Evolutionary conservation across 2,888 invertebrate genomes (phyloP).

Genomic region (Fabriciana adippe): DNA sequence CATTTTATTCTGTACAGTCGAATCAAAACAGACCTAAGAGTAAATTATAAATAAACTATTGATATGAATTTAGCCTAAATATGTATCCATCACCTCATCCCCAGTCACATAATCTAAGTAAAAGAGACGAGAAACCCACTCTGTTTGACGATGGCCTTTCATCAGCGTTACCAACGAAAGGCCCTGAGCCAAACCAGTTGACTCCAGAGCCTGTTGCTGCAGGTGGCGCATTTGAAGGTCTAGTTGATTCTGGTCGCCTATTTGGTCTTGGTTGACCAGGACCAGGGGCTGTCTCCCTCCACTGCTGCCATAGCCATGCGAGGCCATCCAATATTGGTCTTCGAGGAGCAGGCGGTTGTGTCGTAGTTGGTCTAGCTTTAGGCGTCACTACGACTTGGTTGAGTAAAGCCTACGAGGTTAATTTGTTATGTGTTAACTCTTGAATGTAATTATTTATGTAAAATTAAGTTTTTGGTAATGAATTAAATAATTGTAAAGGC

Average conservation of each 20-base stretch:
- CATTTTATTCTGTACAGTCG: slow-evolving; percentile 33
- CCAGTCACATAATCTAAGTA: slow-evolving; percentile 75
- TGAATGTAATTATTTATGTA: neutral
- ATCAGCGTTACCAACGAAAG: slow-evolving; percentile 76
- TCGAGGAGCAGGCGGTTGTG: slow-evolving; percentile 69
- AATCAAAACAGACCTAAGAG: slow-evolving; percentile 35
- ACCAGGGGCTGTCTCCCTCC: slow-evolving; percentile 79
- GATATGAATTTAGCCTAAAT: slow-evolving; percentile 65
- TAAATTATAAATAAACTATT: slow-evolving; percentile 38
- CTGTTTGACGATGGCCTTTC: slow-evolving; percentile 67
- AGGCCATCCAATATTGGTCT: slow-evolving; percentile 81
- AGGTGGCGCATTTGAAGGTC: slow-evolving; percentile 55
- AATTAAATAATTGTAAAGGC: too few relatives aligned
- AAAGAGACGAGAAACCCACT: slow-evolving; percentile 78
- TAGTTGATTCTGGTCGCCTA: slow-evolving; percentile 55
- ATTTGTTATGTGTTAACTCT: slow-evolving; percentile 44
- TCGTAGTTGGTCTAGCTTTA: slow-evolving; percentile 71
- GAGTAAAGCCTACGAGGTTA: slow-evolving; percentile 79
- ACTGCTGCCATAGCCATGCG: slow-evolving; percentile 83
- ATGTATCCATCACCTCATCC: slow-evolving; percentile 67
- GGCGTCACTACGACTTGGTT: slow-evolving; percentile 83
- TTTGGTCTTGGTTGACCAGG: slow-evolving; percentile 54
- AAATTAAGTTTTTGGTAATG: too few relatives aligned
- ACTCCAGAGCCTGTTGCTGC: slow-evolving; percentile 61
- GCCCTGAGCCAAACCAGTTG: slow-evolving; percentile 78